A percentile compares a stretch with the other conserved stretches of the same genome.
These are phyloP conservation scores for Cataglyphis albicans DNA, from an alignment of 2,888 invertebrate genomes.

Conservation along the genomic window DNA sequence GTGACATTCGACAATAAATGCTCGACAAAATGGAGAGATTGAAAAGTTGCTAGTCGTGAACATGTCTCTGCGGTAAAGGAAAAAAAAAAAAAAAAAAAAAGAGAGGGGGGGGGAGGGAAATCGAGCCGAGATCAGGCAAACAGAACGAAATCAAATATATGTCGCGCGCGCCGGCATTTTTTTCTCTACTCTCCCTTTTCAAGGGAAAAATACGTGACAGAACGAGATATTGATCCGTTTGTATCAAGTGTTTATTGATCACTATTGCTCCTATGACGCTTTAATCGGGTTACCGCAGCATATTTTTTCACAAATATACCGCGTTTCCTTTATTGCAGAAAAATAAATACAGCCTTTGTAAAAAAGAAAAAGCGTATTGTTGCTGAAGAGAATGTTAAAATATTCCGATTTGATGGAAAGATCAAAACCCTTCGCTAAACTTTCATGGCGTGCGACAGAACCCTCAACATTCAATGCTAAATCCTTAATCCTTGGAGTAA, in stretches of 20 bases:
- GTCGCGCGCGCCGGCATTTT: neutral
- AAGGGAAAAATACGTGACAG: neutral
- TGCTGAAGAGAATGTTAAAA: neutral
- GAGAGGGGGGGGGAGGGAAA: no score
- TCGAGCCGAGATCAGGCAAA: constrained; percentile 6
- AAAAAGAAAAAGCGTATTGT: neutral
- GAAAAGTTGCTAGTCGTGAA: neutral
- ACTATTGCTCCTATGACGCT: constrained; percentile 16
- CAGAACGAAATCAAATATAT: neutral
- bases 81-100: no score
- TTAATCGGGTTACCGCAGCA: constrained; percentile 40
- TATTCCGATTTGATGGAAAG: neutral
- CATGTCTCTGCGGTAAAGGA: constrained; percentile 9
- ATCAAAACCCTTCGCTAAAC: neutral
- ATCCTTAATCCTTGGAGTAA: neutral
- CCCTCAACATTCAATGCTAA: neutral
- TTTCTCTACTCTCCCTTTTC: neutral
- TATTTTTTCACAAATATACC: constrained; percentile 14
- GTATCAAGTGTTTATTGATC: constrained; percentile 33
- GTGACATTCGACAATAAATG: constrained; percentile 40
- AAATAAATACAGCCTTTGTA: constrained; percentile 14
- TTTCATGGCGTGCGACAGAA: neutral
- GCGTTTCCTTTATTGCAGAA: constrained; percentile 35
- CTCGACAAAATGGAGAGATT: constrained; percentile 16
- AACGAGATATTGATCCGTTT: constrained; percentile 34